Evolutionary conservation across 2,888 invertebrate species (phyloP), one percentile per base, ranked within the genome.

Genomic region (Macroteleia sp.): DNA sequence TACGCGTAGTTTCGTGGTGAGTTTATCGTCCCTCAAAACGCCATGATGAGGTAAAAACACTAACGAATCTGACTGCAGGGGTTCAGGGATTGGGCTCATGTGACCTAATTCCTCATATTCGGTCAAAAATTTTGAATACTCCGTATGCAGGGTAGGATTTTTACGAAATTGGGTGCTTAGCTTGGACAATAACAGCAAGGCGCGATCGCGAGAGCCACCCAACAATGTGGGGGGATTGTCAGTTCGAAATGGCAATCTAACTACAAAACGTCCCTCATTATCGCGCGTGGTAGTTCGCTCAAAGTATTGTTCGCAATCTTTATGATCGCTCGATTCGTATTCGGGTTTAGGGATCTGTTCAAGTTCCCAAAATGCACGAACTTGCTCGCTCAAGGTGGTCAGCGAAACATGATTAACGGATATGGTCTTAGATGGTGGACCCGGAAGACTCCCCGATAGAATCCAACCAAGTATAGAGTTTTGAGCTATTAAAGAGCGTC

Each of bases 281-380:
- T 32, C 20, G 0, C 52, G 19, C 1, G 12, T 17, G 2, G 52
- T 52, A 1, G 52, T 52, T 12, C 20, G 32, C 5, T 16, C 1
- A n/a, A 41, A 56, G 1, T 20, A n/a, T 9, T 28, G 10, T 16
- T 56, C 56, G 16, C 56, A 56, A 10, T 14, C 12, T 3, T 5
- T 0, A 22, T 56, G 25, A 1, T 56, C 56, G 12, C 9, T 0
- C 4, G 41, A 39, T 9, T 22, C 16, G 4, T 2, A 41, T 10
- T 12, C 3, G 4, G 30, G 42, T 3, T n/a, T 12, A 0, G 44
- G 32, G 4, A 48, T 12, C 0, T 28, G 17, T 16, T 61, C 61
- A 1, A 61, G 25, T 25, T 61, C 61, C 61, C 61, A 61, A 12
- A 61, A 61, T 0, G 22, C 16, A 1, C 16, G 10, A 10, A 46